Conservation (phyloP, 35 echinoderm and acorn worm species). For the Patiria miniata region DNA sequence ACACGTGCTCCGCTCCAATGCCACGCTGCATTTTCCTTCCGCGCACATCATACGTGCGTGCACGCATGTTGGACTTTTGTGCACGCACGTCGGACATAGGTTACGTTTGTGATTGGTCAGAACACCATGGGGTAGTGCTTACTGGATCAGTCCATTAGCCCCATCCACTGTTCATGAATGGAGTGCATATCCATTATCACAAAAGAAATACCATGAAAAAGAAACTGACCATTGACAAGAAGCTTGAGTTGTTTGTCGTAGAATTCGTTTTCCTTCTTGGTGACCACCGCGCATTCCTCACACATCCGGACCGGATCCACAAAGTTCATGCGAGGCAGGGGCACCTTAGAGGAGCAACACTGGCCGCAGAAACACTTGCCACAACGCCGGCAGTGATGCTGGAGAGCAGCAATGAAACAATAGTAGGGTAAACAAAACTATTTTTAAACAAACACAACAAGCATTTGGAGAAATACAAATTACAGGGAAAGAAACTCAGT, state of each 20-base stretch:
- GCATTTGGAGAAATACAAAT: too few species aligned
- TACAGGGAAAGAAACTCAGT: too few species aligned
- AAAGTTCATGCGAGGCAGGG: slow-evolving; percentile 89
- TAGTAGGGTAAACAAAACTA: too few species aligned
- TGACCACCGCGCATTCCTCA: slow-evolving; percentile 64
- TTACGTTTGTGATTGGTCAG: too few species aligned
- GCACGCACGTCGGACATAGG: too few species aligned
- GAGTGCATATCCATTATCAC: background rate
- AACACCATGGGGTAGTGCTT: too few species aligned
- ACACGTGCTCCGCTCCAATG: too few species aligned
- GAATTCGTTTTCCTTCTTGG: slow-evolving; percentile 96
- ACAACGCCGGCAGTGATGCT: slow-evolving; percentile 97
- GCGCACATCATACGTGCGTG: too few species aligned
- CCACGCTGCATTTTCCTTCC: too few species aligned
- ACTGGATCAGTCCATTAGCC: too few species aligned
- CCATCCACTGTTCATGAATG: background rate
- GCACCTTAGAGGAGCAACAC: slow-evolving; percentile 73
- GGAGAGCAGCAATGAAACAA: slow-evolving; percentile 13
- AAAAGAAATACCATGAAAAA: background rate
- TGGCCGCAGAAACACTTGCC: slow-evolving; percentile 84
- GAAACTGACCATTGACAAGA: slow-evolving; percentile 73
- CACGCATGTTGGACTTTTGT: too few species aligned
- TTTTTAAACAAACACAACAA: too few species aligned
- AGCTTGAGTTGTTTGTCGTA: slow-evolving; percentile 90
- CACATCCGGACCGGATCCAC: slow-evolving; percentile 94